Evolutionary conservation across 2,888 invertebrate genomes (phyloP), one percentile per base, ranked within the genome.

Genomic region (Deroplatys truncata): DNA sequence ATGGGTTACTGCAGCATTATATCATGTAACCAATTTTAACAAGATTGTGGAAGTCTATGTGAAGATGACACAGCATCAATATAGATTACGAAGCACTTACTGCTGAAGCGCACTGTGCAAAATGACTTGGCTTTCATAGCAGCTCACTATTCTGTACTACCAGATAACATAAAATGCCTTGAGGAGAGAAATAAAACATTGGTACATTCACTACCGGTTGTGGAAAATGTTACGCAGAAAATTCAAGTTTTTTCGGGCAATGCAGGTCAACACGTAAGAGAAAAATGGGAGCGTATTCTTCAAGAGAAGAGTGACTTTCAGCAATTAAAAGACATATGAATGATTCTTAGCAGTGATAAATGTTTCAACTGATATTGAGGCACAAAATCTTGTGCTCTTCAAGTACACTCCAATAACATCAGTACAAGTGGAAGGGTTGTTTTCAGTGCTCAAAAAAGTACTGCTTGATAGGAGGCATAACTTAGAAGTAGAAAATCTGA

Each of bases 71-170:
- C 20, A 84, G 9, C 28, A 29, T 85, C 85, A 10, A 8, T 85
- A 35, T 7, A 2, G 28, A 85, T 85, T 29, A 9, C 8, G 31
- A 85, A 85, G 28, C 28, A 29, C 7, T 35, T 85, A 31, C 29
- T 85, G 85, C 28, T 29, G 28, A 85, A 85, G 85, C 28, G 28
- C 29, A 85, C 29, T 85, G n/a, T n/a, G n/a, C n/a, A n/a, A n/a
- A n/a, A n/a, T n/a, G n/a, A n/a, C n/a, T 85, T 85, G 85, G 35
- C 85, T 85, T 85, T 29, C 85, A 85, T 85, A n/a, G 85, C 85
- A n/a, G 15, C 85, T 28, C 16, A 85, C 29, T 85, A 85, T 85
- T 85, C 85, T 85, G 28, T 28, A 84, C 28, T 29, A 84, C 25
- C 84, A 84, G 20, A 84, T 20, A 10, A 8, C 8, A 85, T 85